Evolutionary conservation across 2,797 vertebrate species (phyloP).

Genomic region (Syndactyla subalaris): DNA sequence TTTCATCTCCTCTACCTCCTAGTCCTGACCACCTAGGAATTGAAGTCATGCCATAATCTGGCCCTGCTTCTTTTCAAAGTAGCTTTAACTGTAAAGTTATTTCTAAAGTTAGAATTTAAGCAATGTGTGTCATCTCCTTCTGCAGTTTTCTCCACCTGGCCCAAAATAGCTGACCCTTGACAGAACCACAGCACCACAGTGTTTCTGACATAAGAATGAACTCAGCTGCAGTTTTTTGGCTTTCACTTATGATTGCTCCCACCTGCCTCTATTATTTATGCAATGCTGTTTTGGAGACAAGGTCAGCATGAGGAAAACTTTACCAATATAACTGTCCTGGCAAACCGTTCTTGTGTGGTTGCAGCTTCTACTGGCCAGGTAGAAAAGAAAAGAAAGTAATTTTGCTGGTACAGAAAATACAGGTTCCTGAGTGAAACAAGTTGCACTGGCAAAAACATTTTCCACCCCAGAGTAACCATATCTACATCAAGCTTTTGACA

Average conservation of each 20-base stretch:
- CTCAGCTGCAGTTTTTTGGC: constrained; percentile 35
- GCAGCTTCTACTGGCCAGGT: background rate
- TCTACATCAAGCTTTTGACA: background rate
- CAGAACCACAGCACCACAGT: background rate
- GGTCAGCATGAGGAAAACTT: constrained; percentile 43
- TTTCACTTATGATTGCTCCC: constrained; percentile 21
- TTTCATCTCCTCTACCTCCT: constrained; percentile 13
- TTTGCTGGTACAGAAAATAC: background rate
- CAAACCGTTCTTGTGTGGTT: background rate
- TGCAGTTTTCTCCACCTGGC: background rate
- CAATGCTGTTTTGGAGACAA: constrained; percentile 41
- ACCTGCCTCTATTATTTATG: constrained; percentile 52
- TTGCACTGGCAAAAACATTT: background rate
- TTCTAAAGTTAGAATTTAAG: constrained; percentile 6
- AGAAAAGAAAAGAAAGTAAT: background rate
- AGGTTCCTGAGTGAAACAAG: background rate
- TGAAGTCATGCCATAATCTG: background rate
- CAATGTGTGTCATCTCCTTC: background rate
- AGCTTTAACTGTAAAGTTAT: background rate
- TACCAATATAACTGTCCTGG: constrained; percentile 4
- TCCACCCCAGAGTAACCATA: background rate
- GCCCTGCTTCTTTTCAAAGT: background rate
- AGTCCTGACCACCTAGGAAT: background rate
- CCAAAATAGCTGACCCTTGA: constrained; percentile 50
- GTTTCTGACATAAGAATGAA: constrained; percentile 47